phyloP scores from a whole-genome alignment of 2,888 invertebrate genomes.

The Alitta virens region DNA sequence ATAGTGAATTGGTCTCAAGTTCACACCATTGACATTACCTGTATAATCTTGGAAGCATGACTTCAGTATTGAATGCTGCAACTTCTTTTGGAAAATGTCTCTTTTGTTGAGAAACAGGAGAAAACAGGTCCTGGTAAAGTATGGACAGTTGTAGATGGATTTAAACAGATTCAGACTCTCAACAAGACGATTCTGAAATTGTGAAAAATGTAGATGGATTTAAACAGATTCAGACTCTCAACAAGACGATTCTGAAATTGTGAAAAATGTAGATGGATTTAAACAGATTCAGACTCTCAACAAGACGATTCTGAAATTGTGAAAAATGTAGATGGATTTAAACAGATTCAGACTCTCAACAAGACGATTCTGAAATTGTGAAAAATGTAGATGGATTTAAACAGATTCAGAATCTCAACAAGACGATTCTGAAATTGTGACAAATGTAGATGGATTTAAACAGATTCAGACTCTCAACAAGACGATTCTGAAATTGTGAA shows the following conservation, averaged over 20 bases:
- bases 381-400: too few species aligned
- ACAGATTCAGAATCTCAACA: too few species aligned
- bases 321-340: slow-evolving; percentile 98
- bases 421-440: too few species aligned
- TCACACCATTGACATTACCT: too few species aligned
- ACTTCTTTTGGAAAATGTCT: slow-evolving; percentile 97
- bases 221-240: slow-evolving; percentile 95
- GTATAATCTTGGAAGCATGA: slow-evolving; percentile 97
- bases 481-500: too few species aligned
- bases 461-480: too few species aligned
- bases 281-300: slow-evolving; percentile 95
- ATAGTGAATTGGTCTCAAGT: too few species aligned
- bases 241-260: slow-evolving; percentile 79
- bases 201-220: slow-evolving; percentile 98
- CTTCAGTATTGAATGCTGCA: slow-evolving; percentile 94
- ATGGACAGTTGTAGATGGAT: slow-evolving; percentile 98
- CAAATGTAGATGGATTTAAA: too few species aligned
- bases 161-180: slow-evolving; percentile 97
- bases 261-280: slow-evolving; percentile 99
- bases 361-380: slow-evolving; percentile 75
- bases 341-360: slow-evolving; percentile 97
- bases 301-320: slow-evolving; percentile 77
- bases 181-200: slow-evolving; percentile 80
- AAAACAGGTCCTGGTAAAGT: slow-evolving; percentile 98
- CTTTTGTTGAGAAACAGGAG: slow-evolving; percentile 98